phyloP scores from a whole-genome alignment of 2,888 invertebrate species.

The Dastarcus helophoroides region DNA sequence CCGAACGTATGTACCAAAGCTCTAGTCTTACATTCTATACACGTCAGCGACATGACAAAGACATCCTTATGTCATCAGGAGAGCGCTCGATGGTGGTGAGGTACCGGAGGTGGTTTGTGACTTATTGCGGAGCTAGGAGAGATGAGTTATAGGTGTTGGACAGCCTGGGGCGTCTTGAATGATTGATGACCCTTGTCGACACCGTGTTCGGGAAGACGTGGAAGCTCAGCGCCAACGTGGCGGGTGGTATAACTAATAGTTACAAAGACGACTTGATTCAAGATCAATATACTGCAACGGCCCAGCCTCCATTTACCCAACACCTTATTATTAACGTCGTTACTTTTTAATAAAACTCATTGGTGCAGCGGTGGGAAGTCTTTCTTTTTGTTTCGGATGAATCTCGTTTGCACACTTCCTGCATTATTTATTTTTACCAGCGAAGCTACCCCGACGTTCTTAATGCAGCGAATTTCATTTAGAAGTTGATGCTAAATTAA shows the following conservation, averaged over 20 bases:
- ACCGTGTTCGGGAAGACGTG: constrained; percentile 34
- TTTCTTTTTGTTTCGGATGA: too few species aligned
- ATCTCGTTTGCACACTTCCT: too few species aligned
- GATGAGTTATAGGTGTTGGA: constrained; percentile 26
- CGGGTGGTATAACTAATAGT: constrained; percentile 35
- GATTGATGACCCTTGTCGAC: constrained; percentile 38
- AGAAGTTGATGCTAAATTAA: too few species aligned
- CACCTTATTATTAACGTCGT: too few species aligned
- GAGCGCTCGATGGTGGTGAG: constrained; percentile 8
- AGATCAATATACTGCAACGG: background rate
- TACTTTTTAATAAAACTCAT: too few species aligned
- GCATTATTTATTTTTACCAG: too few species aligned
- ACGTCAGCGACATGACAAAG: constrained; percentile 16
- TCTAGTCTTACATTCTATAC: constrained; percentile 3
- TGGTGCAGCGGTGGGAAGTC: too few species aligned
- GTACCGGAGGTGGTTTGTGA: constrained; percentile 3
- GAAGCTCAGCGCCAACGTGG: constrained; percentile 30
- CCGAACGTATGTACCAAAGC: too few species aligned
- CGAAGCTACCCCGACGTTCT: too few species aligned
- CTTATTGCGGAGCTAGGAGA: constrained; percentile 10
- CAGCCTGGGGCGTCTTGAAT: constrained; percentile 30
- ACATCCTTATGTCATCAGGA: constrained; percentile 14
- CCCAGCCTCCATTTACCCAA: too few species aligned
- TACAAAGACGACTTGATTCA: constrained; percentile 22
- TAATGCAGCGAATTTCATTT: too few species aligned